Conservation (phyloP, 2,113 vertebrate species). For the Embiotoca jacksoni region DNA sequence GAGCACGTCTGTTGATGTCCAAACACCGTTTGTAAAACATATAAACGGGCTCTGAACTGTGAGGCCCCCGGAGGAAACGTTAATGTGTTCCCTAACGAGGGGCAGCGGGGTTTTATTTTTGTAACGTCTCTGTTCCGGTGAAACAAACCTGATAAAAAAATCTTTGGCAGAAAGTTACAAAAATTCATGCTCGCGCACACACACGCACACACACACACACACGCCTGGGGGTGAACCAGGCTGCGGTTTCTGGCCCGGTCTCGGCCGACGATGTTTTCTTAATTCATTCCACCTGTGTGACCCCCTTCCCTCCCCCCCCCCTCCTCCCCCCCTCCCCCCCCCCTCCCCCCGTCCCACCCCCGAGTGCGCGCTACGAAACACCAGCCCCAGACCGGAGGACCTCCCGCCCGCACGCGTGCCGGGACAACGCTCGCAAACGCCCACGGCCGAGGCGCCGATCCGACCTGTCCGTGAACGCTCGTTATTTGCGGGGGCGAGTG, state of each 20-base stretch:
- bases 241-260: constrained; percentile 20
- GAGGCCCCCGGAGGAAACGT: constrained; percentile 3
- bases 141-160: constrained; percentile 36
- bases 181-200: neutral
- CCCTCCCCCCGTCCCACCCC: too few relatives aligned
- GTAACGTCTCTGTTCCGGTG: neutral
- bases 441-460: constrained; percentile 3
- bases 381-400: constrained; percentile 43
- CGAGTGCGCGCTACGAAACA: constrained; percentile 11
- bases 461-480: neutral
- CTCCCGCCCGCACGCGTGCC: constrained; percentile 39
- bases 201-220: constrained; percentile 1
- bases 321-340: too few relatives aligned
- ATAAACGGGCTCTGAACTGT: neutral
- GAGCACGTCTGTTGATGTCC: neutral
- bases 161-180: constrained; percentile 35
- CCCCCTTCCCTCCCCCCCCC: neutral
- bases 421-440: constrained; percentile 21
- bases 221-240: constrained; percentile 6
- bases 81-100: constrained; percentile 32
- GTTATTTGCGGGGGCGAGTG: neutral
- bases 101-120: constrained; percentile 43
- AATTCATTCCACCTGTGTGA: constrained; percentile 65
- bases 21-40: neutral
- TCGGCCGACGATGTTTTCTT: constrained; percentile 14